Base-by-base conservation (phyloP, 2,888 invertebrate species). In the Strigamia transsilvanica region DNA sequence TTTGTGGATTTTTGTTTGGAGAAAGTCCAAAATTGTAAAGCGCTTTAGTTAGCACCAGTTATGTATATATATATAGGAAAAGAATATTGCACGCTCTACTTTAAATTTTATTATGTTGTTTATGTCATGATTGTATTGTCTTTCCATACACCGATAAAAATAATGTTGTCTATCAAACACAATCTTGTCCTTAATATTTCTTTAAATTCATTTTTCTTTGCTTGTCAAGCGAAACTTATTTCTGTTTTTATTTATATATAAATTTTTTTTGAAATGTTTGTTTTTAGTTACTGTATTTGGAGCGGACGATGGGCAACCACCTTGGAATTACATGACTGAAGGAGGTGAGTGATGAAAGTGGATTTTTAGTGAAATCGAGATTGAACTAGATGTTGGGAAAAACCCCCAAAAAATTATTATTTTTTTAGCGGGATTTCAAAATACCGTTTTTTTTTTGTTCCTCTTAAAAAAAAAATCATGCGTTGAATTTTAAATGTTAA, bases 61-160 rank as follows among this genome's bases (percentile, higher is more conserved):
- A 27, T 27, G 6, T 18, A 18, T 56, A 1, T n/a, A n/a, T n/a
- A 18, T 7, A 56, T 18, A 18, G 18, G 56, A 56, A 56, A 9
- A 56, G 56, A 18, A 18, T 18, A 18, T 56, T 18, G 15, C 56
- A 56, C 56, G 56, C 56, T 56, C 56, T 56, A n/a, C 46, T 46
- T 46, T 46, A 46, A 18, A 18, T 56, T 56, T 56, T 56, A 56
- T 18, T 15, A 56, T 56, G 18, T n/a, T 56, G 13, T 73, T 73
- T 73, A 27, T 73, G n/a, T 73, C 27, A 73, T 32, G 27, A 73
- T n/a, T 27, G 32, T 56, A 56, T 56, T 56, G 56, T 56, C 56
- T 23, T 51, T 12, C 6, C 13, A 32, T 61, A 23, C 21, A 23
- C 10, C 61, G 61, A 61, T 61, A 61, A 61, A 61, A 61, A 15